Evolutionary conservation across 2,888 invertebrate genomes (phyloP).

Genomic region (Sinhomidia bicolor): DNA sequence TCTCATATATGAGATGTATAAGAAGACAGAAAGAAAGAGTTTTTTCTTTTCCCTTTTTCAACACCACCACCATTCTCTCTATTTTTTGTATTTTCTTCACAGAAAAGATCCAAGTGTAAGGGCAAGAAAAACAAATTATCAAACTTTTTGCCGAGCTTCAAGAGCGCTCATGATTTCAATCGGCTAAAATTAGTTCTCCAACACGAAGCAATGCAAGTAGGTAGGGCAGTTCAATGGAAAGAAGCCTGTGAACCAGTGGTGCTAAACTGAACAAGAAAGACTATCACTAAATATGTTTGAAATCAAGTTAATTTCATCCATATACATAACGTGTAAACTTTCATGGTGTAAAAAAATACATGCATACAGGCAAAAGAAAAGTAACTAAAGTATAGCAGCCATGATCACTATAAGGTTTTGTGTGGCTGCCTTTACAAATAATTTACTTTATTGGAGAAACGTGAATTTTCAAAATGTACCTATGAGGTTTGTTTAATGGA

Average conservation of each 20-base stretch:
- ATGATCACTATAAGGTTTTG: no score
- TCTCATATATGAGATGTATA: no score
- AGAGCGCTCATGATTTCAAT: constrained; percentile 72
- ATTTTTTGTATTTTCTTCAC: background rate
- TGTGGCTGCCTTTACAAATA: constrained; percentile 12
- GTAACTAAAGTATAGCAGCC: background rate
- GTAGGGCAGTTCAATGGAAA: constrained; percentile 7
- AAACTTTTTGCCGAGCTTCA: constrained; percentile 64
- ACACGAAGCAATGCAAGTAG: constrained; percentile 13
- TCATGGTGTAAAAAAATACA: no score
- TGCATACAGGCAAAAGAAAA: background rate
- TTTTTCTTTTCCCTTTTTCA: constrained; percentile 3
- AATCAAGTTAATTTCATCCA: constrained; percentile 10
- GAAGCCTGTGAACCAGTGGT: no score
- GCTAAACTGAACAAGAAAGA: background rate
- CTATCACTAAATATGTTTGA: background rate
- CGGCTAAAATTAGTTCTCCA: constrained; percentile 70
- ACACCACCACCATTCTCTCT: background rate
- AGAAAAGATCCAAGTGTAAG: constrained; percentile 51
- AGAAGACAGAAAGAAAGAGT: background rate
- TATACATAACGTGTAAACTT: background rate
- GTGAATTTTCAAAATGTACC: constrained; percentile 8
- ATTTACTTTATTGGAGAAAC: constrained; percentile 38
- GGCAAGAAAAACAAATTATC: constrained; percentile 72
- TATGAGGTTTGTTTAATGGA: constrained; percentile 66